phyloP scores from a whole-genome alignment of 2,888 invertebrate genomes.

The Pheosia tremula region DNA sequence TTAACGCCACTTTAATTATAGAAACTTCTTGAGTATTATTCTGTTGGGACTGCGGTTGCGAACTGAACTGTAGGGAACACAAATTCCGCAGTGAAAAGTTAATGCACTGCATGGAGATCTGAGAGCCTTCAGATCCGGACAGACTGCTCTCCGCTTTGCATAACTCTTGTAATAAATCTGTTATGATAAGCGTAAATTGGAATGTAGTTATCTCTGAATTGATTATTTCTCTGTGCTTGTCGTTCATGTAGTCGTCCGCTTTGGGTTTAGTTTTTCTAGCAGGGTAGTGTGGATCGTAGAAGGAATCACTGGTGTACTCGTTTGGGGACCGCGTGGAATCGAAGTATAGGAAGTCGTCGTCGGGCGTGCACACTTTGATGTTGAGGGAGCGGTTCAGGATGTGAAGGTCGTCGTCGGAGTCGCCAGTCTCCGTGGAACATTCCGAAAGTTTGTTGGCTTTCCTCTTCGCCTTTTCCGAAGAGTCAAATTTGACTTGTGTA shows the following conservation, averaged over 20 bases:
- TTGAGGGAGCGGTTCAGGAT: conserved; percentile 78
- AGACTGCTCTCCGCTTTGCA: conserved; percentile 81
- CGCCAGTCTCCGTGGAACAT: conserved; percentile 74
- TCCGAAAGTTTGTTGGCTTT: conserved; percentile 50
- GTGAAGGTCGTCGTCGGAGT: conserved; percentile 80
- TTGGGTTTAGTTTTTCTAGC: conserved; percentile 72
- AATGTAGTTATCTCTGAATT: conserved; percentile 79
- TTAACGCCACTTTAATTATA: conserved; percentile 81
- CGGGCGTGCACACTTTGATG: conserved; percentile 82
- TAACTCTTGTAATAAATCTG: conserved; percentile 82
- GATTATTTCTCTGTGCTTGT: conserved; percentile 79
- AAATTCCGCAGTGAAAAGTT: conserved; percentile 86
- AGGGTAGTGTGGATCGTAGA: conserved; percentile 61
- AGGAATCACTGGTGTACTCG: conserved; percentile 64
- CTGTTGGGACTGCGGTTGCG: conserved; percentile 59
- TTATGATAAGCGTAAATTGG: conserved; percentile 84
- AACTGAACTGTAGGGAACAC: conserved; percentile 85
- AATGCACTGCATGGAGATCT: conserved; percentile 84
- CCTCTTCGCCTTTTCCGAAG: conserved; percentile 50
- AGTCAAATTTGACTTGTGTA: conserved; percentile 50
- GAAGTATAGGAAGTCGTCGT: conserved; percentile 86
- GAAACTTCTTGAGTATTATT: conserved; percentile 68
- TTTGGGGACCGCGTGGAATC: conserved; percentile 70
- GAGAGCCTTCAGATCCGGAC: conserved; percentile 80
- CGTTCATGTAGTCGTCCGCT: conserved; percentile 81